A percentile compares a stretch with the other conserved stretches of the same genome.
Conservation (phyloP, 1,140 invertebrate species). For the Anoplolepis gracilipes region DNA sequence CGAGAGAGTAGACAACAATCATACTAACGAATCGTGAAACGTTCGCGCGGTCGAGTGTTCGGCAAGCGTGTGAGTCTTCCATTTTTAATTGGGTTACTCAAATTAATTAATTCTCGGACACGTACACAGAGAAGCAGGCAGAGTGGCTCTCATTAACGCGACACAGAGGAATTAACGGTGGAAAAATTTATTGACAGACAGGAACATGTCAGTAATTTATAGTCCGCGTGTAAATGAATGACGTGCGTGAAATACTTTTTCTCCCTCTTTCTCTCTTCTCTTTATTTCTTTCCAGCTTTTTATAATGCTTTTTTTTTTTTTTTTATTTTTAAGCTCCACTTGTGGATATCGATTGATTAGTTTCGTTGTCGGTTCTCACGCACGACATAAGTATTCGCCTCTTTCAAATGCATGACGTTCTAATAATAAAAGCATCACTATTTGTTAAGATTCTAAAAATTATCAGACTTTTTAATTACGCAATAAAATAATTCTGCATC, state of each 20-base stretch:
- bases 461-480: constrained; percentile 25
- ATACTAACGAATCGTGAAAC: constrained; percentile 54
- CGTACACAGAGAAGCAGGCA: background rate
- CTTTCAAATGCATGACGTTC: background rate
- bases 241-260: constrained; percentile 48
- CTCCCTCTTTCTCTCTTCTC: background rate
- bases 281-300: background rate
- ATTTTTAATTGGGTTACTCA: constrained; percentile 73
- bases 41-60: constrained; percentile 28
- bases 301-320: constrained; percentile 5
- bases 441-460: background rate
- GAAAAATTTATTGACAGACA: constrained; percentile 50
- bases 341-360: constrained; percentile 63
- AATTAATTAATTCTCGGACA: constrained; percentile 72
- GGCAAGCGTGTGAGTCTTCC: constrained; percentile 51
- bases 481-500: background rate
- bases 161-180: constrained; percentile 58
- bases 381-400: background rate
- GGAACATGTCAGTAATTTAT: constrained; percentile 61
- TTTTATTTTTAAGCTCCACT: constrained; percentile 41
- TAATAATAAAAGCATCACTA: constrained; percentile 6
- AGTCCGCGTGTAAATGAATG: constrained; percentile 52
- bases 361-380: constrained; percentile 70
- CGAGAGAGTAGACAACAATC: constrained; percentile 20
- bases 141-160: constrained; percentile 59